A percentile compares a stretch with the other conserved stretches of the same genome.
phyloP scores from a whole-genome alignment of 2,113 vertebrate genomes.

The Peucedramus taeniatus region DNA sequence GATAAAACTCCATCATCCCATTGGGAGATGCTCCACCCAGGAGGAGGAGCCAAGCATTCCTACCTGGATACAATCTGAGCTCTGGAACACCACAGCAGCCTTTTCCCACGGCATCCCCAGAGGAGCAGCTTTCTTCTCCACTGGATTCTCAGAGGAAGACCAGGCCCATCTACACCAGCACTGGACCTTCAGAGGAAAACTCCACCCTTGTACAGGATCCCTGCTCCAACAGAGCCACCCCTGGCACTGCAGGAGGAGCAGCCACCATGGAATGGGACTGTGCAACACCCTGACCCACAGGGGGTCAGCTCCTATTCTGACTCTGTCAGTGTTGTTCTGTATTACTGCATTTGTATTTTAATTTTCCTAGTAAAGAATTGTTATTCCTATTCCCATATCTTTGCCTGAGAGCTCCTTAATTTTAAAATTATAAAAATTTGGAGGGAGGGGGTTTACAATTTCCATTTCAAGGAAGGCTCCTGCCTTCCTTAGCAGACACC shows the following conservation, averaged over 20 bases:
- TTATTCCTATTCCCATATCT: neutral
- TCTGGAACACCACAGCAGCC: neutral
- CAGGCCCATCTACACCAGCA: neutral
- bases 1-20: neutral
- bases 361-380: neutral
- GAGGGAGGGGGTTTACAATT: neutral
- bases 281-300: neutral
- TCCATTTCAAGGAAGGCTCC: neutral
- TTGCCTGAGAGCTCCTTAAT: neutral
- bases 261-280: neutral
- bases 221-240: neutral
- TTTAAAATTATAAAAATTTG: neutral
- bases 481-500: neutral
- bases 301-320: fast-evolving
- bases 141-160: neutral
- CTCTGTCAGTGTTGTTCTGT: neutral
- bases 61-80: neutral
- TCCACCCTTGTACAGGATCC: neutral
- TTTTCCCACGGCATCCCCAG: neutral
- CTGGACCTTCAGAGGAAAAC: neutral
- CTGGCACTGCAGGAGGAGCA: neutral
- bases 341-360: neutral
- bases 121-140: neutral
- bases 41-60: neutral
- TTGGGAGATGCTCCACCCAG: neutral